phyloP scores from a whole-genome alignment of 2,888 invertebrate species.

The Drosophila ustulata region DNA sequence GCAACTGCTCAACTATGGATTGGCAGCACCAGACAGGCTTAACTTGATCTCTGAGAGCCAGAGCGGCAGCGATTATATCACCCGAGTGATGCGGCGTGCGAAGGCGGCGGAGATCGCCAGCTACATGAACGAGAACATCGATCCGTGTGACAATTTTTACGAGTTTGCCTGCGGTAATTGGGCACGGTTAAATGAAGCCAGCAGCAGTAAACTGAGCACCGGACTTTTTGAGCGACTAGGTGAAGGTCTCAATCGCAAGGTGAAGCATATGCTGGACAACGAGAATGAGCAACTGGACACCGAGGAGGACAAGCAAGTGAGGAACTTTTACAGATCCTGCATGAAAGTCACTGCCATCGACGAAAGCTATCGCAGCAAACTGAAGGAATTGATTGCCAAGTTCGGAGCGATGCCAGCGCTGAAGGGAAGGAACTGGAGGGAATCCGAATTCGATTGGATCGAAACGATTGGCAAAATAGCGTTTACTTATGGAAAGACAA shows the following conservation, averaged over 20 bases:
- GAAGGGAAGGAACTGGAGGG: slow-evolving; percentile 67
- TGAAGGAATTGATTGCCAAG: slow-evolving; percentile 63
- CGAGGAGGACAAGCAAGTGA: slow-evolving; percentile 74
- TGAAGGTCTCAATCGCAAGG: slow-evolving; percentile 67
- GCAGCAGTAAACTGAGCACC: slow-evolving; percentile 57
- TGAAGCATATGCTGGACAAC: slow-evolving; percentile 53
- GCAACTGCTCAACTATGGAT: neutral
- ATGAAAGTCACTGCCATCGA: slow-evolving; percentile 39
- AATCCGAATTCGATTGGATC: slow-evolving; percentile 78
- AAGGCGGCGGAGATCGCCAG: slow-evolving; percentile 73
- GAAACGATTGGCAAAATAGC: slow-evolving; percentile 63
- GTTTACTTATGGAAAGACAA: slow-evolving; percentile 59
- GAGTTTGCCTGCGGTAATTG: slow-evolving; percentile 82
- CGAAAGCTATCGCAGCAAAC: slow-evolving; percentile 37
- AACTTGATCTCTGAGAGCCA: slow-evolving; percentile 21
- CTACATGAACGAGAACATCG: slow-evolving; percentile 70
- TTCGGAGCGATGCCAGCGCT: slow-evolving; percentile 81
- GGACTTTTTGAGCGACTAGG: slow-evolving; percentile 74
- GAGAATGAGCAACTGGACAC: slow-evolving; percentile 52
- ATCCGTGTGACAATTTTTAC: slow-evolving; percentile 82
- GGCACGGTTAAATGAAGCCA: slow-evolving; percentile 67
- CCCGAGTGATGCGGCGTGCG: slow-evolving; percentile 54
- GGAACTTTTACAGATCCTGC: slow-evolving; percentile 81
- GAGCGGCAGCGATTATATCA: slow-evolving; percentile 1
- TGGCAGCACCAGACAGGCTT: slow-evolving; percentile 2